Evolutionary conservation across 2,113 vertebrate genomes (phyloP).

Genomic region (Clarias macrocephalus): DNA sequence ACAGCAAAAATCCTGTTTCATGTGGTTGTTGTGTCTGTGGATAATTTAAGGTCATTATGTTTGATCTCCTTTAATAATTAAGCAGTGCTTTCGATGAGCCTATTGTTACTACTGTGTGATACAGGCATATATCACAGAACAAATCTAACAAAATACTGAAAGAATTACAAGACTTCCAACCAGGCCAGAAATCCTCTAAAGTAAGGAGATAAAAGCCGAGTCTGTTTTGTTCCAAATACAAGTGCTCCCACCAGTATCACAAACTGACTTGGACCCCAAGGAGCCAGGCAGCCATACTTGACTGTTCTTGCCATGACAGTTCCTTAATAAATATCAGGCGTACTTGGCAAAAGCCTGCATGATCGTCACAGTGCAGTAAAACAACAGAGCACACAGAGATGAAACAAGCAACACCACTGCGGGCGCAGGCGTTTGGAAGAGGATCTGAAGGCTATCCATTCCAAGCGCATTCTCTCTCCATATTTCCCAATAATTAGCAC

Average conservation of each 20-base stretch:
- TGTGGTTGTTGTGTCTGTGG: conserved; percentile 47
- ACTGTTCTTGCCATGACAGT: conserved; percentile 55
- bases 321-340: conserved; percentile 60
- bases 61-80: conserved; percentile 45
- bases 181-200: conserved; percentile 2
- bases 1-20: conserved; percentile 30
- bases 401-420: conserved; percentile 66
- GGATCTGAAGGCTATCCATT: conserved; percentile 70
- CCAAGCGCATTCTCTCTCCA: conserved; percentile 60
- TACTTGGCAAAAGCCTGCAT: conserved; percentile 47
- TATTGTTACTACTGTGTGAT: conserved; percentile 28
- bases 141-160: conserved; percentile 37
- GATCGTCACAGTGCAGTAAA: conserved; percentile 59
- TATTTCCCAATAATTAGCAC: conserved; percentile 75
- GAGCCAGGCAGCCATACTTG: conserved; percentile 38
- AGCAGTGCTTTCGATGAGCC: conserved; percentile 39
- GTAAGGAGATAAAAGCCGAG: conserved; percentile 22
- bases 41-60: conserved; percentile 40
- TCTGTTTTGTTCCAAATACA: conserved; percentile 24
- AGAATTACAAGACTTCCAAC: conserved; percentile 40
- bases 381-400: conserved; percentile 63
- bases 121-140: conserved; percentile 32
- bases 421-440: conserved; percentile 73
- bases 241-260: conserved; percentile 41
- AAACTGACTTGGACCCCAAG: conserved; percentile 36